Evolutionary conservation across 2,113 vertebrate species (phyloP).

Genomic region (Hydrochoerus hydrochaeris): DNA sequence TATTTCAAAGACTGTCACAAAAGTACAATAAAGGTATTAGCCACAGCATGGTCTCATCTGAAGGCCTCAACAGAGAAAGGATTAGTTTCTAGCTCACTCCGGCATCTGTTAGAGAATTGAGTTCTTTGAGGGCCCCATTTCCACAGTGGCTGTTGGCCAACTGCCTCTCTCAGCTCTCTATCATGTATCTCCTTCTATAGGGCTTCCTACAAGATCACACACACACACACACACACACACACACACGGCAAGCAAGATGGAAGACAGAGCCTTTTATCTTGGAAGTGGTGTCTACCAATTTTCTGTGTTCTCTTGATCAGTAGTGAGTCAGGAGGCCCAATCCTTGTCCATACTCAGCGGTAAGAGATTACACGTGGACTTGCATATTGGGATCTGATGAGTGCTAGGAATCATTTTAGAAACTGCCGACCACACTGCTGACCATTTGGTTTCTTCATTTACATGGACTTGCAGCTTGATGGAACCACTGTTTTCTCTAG

Average conservation of each 20-base stretch:
- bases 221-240: neutral
- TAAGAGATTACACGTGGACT: neutral
- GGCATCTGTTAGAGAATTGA: neutral
- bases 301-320: slow-evolving; percentile 6
- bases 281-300: neutral
- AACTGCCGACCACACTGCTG: neutral
- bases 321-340: slow-evolving; percentile 24
- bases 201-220: neutral
- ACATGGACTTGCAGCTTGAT: neutral
- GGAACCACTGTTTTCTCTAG: slow-evolving; percentile 46
- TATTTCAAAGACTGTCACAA: neutral
- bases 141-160: neutral
- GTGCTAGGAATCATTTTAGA: neutral
- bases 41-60: neutral
- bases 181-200: neutral
- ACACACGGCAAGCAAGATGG: neutral
- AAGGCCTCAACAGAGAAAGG: neutral
- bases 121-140: neutral
- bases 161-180: neutral
- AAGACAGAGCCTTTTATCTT: slow-evolving; percentile 29
- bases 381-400: neutral
- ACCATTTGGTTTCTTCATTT: slow-evolving; percentile 27
- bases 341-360: neutral
- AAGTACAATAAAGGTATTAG: neutral
- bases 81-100: neutral